phyloP scores from a whole-genome alignment of 2,888 invertebrate species.

The Magallana nippona region DNA sequence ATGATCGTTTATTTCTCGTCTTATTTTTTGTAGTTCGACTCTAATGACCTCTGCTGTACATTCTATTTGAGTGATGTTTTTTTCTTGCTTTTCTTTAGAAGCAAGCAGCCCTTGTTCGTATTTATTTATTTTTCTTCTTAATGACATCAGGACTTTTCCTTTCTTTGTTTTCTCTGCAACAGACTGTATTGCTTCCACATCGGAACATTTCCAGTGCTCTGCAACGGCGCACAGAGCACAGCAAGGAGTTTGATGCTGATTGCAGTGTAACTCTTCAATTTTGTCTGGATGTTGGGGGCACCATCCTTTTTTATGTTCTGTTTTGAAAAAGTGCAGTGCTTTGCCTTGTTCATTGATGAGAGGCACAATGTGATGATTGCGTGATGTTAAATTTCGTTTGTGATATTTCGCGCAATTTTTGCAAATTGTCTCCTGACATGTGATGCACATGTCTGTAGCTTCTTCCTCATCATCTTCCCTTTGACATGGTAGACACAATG shows the following conservation, averaged over 20 bases:
- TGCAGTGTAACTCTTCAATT: slow-evolving; percentile 35
- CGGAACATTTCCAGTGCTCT: slow-evolving; percentile 31
- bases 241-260: slow-evolving; percentile 6
- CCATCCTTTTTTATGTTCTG: no score
- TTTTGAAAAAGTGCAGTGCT: no score
- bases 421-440: background rate
- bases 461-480: background rate
- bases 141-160: background rate
- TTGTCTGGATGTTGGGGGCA: slow-evolving; percentile 33
- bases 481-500: background rate
- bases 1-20: background rate
- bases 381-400: background rate
- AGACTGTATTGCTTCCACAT: slow-evolving; percentile 4
- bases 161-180: background rate
- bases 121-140: background rate
- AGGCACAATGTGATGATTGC: background rate
- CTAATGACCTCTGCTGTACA: background rate
- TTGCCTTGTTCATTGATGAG: background rate
- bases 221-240: slow-evolving; percentile 29
- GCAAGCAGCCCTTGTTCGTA: background rate
- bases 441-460: background rate
- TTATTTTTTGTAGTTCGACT: background rate
- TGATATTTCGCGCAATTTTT: background rate
- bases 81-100: background rate
- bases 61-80: background rate